Percentiles rank a stretch among this genome's conserved stretches.
These are phyloP conservation scores for Amiota mariae DNA, from an alignment of 2,888 invertebrate genomes.

Conservation along the genomic window DNA sequence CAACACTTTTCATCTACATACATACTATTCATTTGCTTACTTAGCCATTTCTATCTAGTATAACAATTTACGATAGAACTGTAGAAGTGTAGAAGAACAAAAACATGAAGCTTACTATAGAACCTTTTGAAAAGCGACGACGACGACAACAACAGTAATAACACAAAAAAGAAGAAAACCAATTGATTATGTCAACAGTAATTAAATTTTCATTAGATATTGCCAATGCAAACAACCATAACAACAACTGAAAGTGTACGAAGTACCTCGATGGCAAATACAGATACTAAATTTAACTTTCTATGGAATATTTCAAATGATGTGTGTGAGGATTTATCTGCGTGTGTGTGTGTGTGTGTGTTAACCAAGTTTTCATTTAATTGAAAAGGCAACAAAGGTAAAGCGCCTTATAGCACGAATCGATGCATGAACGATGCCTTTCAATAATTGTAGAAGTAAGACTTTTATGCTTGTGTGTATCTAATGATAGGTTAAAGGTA, in stretches of 20 bases:
- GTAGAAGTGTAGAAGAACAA: no score
- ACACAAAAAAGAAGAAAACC: background rate
- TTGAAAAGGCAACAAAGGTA: slow-evolving; percentile 10
- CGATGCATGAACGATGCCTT: background rate
- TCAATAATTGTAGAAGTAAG: no score
- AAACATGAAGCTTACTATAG: no score
- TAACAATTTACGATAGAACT: no score
- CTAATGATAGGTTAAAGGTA: no score
- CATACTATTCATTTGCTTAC: no score
- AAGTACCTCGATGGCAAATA: background rate
- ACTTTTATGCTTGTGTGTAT: no score
- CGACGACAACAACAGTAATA: background rate
- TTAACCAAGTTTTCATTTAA: slow-evolving; percentile 4
- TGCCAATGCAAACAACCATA: slow-evolving; percentile 12
- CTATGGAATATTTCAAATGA: background rate
- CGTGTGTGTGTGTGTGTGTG: background rate
- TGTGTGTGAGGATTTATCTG: background rate
- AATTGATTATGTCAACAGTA: slow-evolving; percentile 24
- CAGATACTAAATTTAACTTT: background rate
- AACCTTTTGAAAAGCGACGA: background rate
- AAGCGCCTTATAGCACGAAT: background rate
- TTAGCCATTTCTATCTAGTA: no score
- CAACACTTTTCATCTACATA: no score
- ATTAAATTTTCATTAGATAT: slow-evolving; percentile 24
- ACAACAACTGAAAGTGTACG: background rate